phyloP scores from a whole-genome alignment of 2,888 invertebrate species.

The Limnephilus lunatus region DNA sequence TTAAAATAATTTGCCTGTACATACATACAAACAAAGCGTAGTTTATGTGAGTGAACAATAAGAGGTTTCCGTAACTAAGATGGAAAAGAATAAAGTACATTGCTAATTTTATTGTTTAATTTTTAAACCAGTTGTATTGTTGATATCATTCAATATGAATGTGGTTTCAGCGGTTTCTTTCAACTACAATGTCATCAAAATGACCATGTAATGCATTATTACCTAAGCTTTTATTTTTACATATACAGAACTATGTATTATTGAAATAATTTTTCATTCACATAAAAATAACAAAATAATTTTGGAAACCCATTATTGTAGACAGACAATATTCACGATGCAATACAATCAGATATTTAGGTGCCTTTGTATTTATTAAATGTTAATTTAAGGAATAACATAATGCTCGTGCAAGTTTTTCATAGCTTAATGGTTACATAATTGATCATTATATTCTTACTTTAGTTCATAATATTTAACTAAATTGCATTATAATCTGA shows the following conservation, averaged over 20 bases:
- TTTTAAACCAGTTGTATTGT: neutral
- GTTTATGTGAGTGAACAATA: neutral
- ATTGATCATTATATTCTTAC: neutral
- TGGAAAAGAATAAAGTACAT: neutral
- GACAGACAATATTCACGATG: neutral
- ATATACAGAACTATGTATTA: neutral
- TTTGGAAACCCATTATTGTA: neutral
- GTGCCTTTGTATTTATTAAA: neutral
- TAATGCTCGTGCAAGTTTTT: neutral
- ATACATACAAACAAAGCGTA: too few relatives aligned
- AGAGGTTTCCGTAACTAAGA: neutral
- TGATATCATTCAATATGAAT: neutral
- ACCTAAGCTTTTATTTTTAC: neutral
- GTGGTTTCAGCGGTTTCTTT: neutral
- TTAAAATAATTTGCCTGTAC: too few relatives aligned
- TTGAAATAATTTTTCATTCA: neutral
- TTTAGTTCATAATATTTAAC: neutral
- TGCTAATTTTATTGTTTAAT: neutral
- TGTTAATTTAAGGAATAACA: neutral
- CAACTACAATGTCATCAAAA: neutral
- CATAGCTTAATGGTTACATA: neutral
- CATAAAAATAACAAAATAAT: neutral
- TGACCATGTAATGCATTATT: neutral
- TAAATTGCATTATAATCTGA: conserved; percentile 28
- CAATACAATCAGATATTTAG: neutral